Evolutionary conservation across 2,888 invertebrate species (phyloP), one percentile per base, ranked within the genome.

Genomic region (Emmelina monodactyla): DNA sequence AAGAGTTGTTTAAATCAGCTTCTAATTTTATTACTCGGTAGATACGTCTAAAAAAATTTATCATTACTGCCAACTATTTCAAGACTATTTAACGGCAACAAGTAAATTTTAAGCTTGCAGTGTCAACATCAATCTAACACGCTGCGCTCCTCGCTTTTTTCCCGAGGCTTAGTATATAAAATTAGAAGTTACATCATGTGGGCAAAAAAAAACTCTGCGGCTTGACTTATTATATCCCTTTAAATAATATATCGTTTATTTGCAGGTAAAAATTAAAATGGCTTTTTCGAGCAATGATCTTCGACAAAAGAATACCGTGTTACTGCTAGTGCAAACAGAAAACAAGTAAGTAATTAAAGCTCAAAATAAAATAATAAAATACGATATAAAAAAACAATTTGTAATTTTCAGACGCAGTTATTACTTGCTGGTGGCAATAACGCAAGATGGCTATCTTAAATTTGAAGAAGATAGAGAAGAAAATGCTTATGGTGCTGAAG

Each of bases 381-480:
- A 19, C 5, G 19, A 6, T 19, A 19, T 19, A 6, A 19, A 19
- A 6, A 19, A 19, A 6, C 9, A 6, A 6, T 19, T 19, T 19
- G 19, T 28, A 28, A 12, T 16, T 64, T 63, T 36, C 51, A 89
- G 89, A 52, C 87, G 92, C 41, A 91, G 89, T 55, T 94, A 92
- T 62, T 93, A 92, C 51, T 75, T 94, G 14, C 67, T 93, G 41
- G 86, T 94, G 12, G 91, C 91, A 7, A 83, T 94, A 35, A 92
- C 91, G 32, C 86, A 88, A 37, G 91, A 93, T 49, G 93, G 93
- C 1, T 88, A 88, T 61, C 68, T 94, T 30, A 88, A 91, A 41
- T 88, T 94, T 50, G 91, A 92, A 67, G 94, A 94, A 69, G 91
- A 93, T 54, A 82, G 91, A 19, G 92, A 92, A 57, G 88, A 88